Evolutionary conservation across 2,797 vertebrate species (phyloP), one percentile per base, ranked within the genome.

Genomic region (Danio albolineatus): DNA sequence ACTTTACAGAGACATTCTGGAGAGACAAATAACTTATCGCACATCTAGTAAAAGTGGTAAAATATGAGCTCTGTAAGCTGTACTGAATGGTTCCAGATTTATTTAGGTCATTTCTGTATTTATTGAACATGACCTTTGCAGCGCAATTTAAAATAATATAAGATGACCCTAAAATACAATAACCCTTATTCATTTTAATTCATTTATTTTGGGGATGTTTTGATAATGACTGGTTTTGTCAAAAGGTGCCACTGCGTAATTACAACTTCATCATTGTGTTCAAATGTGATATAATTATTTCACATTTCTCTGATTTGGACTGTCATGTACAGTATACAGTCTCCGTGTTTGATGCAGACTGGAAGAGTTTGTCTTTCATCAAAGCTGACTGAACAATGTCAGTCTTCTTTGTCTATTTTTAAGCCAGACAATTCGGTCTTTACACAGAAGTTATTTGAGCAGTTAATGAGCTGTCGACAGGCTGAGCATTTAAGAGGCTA

Each of bases 371-470:
- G 65, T 61, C 56, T 76, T 80, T 71, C 44, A 84, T 71, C 60
- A 62, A 19, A 74, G 67, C 38, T 71, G 38, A 76, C 39, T 74
- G 64, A 80, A 82, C 59, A 66, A 28, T 12, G 46, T 73, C 49
- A 76, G 54, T 79, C 64, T 82, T 49, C 70, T 16, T 70, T 66
- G 59, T 46, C 70, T 81, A 62, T 66, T 83, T 76, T 78, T 46
- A 49, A 66, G 38, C 44, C 71, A 53, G 17, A 70, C 87, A 89
- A 90, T 91, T 72, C 4, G 14, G 57, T 79, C 67, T 83, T 78
- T 70, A 78, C 19, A 60, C 16, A 81, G 67, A 67, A 73, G 53
- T 81, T 80, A 66, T 79, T 82, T 76, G 64, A 76, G 65, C 66
- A 51, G 65, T 78, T 84, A 62, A 81, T 83, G 57, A 73, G 70